Base-by-base conservation (phyloP, 2,797 vertebrate genomes). In the Potorous gilbertii region DNA sequence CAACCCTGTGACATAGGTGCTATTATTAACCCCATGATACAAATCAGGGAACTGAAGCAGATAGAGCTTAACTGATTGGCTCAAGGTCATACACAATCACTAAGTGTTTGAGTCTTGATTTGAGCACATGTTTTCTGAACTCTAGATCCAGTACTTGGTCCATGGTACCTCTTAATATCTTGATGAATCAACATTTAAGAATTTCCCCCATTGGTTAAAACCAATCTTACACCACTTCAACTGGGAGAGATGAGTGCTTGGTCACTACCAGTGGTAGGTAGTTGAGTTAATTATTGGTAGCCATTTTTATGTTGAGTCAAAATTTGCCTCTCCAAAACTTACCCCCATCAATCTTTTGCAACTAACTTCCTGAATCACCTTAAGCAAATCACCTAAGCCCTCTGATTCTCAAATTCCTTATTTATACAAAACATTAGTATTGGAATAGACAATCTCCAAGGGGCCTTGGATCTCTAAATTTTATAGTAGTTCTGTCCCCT, bases 281-380 rank as follows among this genome's bases (percentile, higher is more conserved):
- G 34, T 24, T 81, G n/a, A 81, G 18, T 46, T 18, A 81, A 40
- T 46, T 24, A 81, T 40, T 81, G n/a, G 66, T 81, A 8, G 18
- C 16, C 46, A 8, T 81, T 18, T 66, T 81, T 46, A 21, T 81
- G 40, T 81, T 40, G 18, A 46, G 66, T 14, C n/a, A 81, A 81
- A 46, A 81, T 24, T 40, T 81, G n/a, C n/a, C 18, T 81, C 18
- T 81, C 66, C 18, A 40, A 81, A 81, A 40, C n/a, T n/a, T 74
- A 34, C n/a, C n/a, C 29, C 34, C n/a, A 40, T 74, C n/a, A 5
- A 10, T 81, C n/a, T 31, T 87, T 56, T 2, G n/a, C 16, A 13
- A 0, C 29, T 11, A 54, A 89, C 56, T 8, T 6, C 54, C 18
- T 0, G 1, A 5, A 2, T 21, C 74, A 8, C 28, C 2, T 2